phyloP scores from a whole-genome alignment of 2,888 invertebrate species.

The Leucoma salicis region DNA sequence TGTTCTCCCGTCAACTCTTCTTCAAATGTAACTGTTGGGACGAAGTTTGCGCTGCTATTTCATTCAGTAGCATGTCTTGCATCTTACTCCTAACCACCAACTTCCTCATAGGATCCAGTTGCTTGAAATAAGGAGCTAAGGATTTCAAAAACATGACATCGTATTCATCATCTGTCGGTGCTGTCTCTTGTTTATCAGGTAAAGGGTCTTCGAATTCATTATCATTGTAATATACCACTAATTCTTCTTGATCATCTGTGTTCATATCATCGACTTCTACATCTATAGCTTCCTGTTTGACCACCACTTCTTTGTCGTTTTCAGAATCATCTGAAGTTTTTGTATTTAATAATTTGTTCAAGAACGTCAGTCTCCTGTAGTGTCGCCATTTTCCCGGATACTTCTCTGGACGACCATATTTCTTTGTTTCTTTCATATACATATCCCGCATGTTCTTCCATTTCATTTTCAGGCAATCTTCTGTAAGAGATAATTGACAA shows the following conservation, averaged over 20 bases:
- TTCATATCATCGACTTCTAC: conserved; percentile 14
- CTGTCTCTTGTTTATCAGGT: conserved; percentile 27
- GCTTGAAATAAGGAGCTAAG: conserved; percentile 49
- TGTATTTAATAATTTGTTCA: conserved; percentile 11
- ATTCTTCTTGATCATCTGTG: conserved; percentile 9
- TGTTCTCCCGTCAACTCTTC: conserved; percentile 27
- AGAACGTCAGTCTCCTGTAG: conserved; percentile 42
- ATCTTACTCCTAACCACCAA: conserved; percentile 54
- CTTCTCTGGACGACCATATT: conserved; percentile 18
- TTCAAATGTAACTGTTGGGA: conserved; percentile 13
- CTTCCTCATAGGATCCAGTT: conserved; percentile 50
- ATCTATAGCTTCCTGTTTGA: conserved; percentile 8
- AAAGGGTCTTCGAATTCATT: conserved; percentile 27
- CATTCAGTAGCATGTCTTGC: conserved; percentile 53
- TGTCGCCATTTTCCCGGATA: conserved; percentile 51
- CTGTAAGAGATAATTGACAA: conserved; percentile 34
- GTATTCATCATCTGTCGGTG: conserved; percentile 39
- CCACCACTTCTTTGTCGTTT: neutral
- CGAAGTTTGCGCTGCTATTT: conserved; percentile 40
- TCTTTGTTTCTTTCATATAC: conserved; percentile 44
- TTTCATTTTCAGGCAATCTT: conserved; percentile 40
- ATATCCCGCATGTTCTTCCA: conserved; percentile 57
- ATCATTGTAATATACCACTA: conserved; percentile 15
- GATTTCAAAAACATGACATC: conserved; percentile 59
- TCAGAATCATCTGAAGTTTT: neutral